Conservation (phyloP, 64 coral and sea anemone species). For the Anthopleura sola region DNA sequence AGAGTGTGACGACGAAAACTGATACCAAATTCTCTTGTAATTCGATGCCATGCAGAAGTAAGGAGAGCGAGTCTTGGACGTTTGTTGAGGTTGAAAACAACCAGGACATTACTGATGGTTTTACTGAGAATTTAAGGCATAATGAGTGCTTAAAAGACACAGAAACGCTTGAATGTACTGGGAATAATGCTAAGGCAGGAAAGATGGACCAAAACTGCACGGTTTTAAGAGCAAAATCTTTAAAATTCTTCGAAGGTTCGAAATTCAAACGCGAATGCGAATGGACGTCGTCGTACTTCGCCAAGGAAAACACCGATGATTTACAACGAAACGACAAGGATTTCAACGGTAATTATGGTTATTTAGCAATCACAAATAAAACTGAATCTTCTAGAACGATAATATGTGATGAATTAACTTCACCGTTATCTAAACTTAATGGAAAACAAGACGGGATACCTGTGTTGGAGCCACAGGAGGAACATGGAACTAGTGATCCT, state of each 20-base stretch:
- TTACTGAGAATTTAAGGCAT: neutral
- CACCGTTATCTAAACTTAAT: neutral
- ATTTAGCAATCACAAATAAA: neutral
- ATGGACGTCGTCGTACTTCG: neutral
- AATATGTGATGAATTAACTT: neutral
- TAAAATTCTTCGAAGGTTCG: neutral
- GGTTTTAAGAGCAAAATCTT: neutral
- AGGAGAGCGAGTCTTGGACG: neutral
- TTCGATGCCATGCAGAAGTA: neutral
- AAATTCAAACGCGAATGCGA: neutral
- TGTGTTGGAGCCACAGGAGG: neutral
- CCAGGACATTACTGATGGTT: neutral
- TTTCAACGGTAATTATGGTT: neutral
- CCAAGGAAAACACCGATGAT: neutral
- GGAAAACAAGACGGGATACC: neutral
- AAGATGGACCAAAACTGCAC: neutral
- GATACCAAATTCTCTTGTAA: neutral
- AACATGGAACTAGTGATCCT: neutral
- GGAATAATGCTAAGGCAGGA: neutral
- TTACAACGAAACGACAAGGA: neutral
- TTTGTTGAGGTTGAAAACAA: neutral
- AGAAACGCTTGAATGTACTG: neutral
- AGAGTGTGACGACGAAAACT: neutral
- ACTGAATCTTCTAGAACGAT: neutral
- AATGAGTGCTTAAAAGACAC: neutral